Conservation (phyloP, 2,113 vertebrate species). For the Zingel zingel region DNA sequence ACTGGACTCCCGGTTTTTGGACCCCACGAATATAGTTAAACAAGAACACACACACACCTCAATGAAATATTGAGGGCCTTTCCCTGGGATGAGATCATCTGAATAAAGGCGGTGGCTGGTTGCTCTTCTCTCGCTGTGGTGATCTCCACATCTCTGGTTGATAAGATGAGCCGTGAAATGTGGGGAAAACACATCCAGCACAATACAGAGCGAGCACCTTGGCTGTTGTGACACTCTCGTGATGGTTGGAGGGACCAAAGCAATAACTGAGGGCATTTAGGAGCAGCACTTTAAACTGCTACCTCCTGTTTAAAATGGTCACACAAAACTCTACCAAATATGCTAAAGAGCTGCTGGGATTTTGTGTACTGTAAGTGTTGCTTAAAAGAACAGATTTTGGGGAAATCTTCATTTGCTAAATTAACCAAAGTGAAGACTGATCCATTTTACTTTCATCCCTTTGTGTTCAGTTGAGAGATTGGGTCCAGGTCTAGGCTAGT, state of each 20-base stretch:
- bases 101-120: slow-evolving; percentile 36
- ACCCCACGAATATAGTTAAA: no score
- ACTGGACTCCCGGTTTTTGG: no score
- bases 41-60: not conserved
- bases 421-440: not conserved
- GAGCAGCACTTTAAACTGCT: not conserved
- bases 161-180: slow-evolving; percentile 47
- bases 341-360: not conserved
- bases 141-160: slow-evolving; percentile 14
- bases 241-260: slow-evolving; percentile 27
- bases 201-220: slow-evolving; percentile 1
- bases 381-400: not conserved
- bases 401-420: not conserved
- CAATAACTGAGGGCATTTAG: not conserved
- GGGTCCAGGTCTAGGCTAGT: no score
- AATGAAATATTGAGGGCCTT: slow-evolving; percentile 63
- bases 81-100: slow-evolving; percentile 48
- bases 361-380: not conserved
- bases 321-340: not conserved
- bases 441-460: not conserved
- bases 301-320: not conserved
- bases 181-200: slow-evolving; percentile 39
- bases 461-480: not conserved
- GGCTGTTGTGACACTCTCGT: slow-evolving; percentile 43
- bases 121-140: slow-evolving; percentile 13